Base-by-base conservation (phyloP, 2,797 vertebrate species). In the Neoniphon sammara region DNA sequence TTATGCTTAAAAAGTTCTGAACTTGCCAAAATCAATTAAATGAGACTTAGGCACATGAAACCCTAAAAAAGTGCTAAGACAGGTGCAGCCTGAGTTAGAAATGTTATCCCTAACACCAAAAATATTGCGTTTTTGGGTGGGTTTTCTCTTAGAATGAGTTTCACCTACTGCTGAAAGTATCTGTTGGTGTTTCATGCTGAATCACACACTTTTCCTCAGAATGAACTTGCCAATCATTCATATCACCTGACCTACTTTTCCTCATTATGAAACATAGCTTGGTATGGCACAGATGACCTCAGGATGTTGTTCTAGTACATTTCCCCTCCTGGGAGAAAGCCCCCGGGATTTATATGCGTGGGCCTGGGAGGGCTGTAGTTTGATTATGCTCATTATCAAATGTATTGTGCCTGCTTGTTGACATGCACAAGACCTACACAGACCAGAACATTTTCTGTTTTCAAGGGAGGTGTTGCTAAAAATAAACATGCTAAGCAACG, bases 381-480 rank as follows among this genome's bases (percentile, higher is more conserved):
- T 78, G 67, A 90, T 90, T 86, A 88, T 2, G 30, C 52, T 31
- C 54, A 73, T 81, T 73, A 85, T 89, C 87, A 70, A 77, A 42
- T 87, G 85, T 73, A 86, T 78, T 54, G 36, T 54, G 58, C 18
- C 80, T 77, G 82, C 65, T 56, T 75, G 66, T 79, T 67, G 76
- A 82, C 72, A 76, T 53, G 66, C 8, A 44, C 56, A 69, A 57
- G 36, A 46, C 31, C n/a, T n/a, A 57, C 34, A 62, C 46, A 30
- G 17, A 30, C 25, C 53, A 42, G 39, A 59, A 14, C 23, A 44
- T 49, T 44, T 31, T 67, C 36, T 70, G 65, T 57, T 66, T 67
- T 77, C 25, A 54, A 34, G 14, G 54, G n/a, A 30, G 5, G 8
- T 42, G 14, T 2, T 42, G 36, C 9, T 5, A n/a, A 15, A 66